Evolutionary conservation across 2,113 vertebrate species (phyloP).

Genomic region (Brachyistius frenatus): DNA sequence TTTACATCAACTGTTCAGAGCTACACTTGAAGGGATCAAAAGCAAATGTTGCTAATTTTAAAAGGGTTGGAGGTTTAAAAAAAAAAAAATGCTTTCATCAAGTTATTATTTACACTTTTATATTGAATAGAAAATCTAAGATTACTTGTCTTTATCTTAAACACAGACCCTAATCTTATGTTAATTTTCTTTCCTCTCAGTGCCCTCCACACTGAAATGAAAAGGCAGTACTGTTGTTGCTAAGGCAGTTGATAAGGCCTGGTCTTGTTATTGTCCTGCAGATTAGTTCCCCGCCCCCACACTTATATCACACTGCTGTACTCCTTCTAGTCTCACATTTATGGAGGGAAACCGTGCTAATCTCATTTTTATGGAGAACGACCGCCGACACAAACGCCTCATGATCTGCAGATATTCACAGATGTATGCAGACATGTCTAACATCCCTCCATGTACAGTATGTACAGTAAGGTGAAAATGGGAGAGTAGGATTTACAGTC

Average conservation of each 20-base stretch:
- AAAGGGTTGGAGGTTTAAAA: neutral
- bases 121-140: neutral
- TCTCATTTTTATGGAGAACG: slow-evolving; percentile 1
- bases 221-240: slow-evolving; percentile 77
- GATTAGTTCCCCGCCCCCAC: slow-evolving; percentile 53
- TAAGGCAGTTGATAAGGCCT: slow-evolving; percentile 84
- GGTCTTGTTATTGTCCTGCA: slow-evolving; percentile 59
- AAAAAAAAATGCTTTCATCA: neutral
- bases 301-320: slow-evolving; percentile 30
- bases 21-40: neutral
- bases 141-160: neutral
- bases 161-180: neutral
- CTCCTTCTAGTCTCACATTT: slow-evolving; percentile 30
- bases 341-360: slow-evolving; percentile 20
- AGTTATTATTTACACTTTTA: neutral
- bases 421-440: neutral
- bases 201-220: slow-evolving; percentile 14
- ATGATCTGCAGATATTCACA: neutral
- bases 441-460: neutral
- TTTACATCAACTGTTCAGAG: neutral
- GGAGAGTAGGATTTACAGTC: slow-evolving; percentile 33
- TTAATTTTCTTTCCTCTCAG: slow-evolving; percentile 3
- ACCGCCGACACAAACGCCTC: neutral
- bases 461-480: neutral
- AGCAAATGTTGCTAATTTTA: neutral